A percentile compares a stretch with the other conserved stretches of the same genome.
Evolutionary conservation across 2,888 invertebrate genomes (phyloP).

Genomic region (Deroplatys truncata): DNA sequence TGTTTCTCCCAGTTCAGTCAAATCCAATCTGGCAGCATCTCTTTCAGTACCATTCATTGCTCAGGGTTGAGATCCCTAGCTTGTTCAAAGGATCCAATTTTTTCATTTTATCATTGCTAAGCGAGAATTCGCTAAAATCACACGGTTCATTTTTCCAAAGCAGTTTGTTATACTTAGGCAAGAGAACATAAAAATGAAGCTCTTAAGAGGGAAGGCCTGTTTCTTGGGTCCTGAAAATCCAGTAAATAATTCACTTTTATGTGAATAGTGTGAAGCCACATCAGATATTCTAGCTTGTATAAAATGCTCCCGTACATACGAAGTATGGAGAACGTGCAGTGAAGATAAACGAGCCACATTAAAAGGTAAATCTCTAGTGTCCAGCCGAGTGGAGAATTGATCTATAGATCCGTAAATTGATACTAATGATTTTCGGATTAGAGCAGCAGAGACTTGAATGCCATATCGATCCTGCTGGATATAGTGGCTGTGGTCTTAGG

Average conservation of each 20-base stretch:
- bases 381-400: background rate
- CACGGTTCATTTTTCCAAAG: background rate
- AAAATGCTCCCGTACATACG: too few species aligned
- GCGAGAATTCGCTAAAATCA: background rate
- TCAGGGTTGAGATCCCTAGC: background rate
- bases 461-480: too few species aligned
- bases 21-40: background rate
- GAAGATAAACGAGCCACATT: constrained; percentile 24
- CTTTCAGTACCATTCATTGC: background rate
- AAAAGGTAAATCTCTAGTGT: constrained; percentile 1
- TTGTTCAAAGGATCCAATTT: background rate
- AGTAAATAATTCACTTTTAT: background rate
- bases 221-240: background rate
- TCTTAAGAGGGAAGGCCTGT: background rate
- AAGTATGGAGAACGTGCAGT: background rate
- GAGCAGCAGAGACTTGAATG: background rate
- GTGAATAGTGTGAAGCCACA: background rate
- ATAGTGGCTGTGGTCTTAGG: too few species aligned
- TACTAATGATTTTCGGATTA: constrained; percentile 12
- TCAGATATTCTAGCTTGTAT: background rate
- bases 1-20: background rate
- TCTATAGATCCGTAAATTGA: constrained; percentile 12
- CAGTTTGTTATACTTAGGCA: background rate
- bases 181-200: background rate
- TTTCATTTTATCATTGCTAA: background rate